A percentile compares a stretch with the other conserved stretches of the same genome.
These are phyloP conservation scores for Drosophila truncata DNA, from an alignment of 1,140 invertebrate genomes.

Conservation along the genomic window DNA sequence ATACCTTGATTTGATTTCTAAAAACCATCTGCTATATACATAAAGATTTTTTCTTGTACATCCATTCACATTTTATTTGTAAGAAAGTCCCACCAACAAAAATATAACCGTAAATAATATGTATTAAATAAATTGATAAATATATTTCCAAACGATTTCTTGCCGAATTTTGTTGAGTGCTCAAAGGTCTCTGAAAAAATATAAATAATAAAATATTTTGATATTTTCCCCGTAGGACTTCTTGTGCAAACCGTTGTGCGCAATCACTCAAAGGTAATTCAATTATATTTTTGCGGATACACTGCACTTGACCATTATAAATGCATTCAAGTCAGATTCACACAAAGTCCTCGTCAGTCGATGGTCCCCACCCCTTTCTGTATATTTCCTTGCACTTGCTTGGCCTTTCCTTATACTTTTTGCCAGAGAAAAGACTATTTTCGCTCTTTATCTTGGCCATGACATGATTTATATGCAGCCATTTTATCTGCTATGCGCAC, in stretches of 20 bases:
- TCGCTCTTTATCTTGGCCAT: conserved; percentile 73
- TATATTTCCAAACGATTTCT: background rate
- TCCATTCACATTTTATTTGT: background rate
- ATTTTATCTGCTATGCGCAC: conserved; percentile 66
- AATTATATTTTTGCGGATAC: conserved; percentile 58
- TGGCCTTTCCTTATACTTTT: conserved; percentile 19
- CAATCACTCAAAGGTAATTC: conserved; percentile 51
- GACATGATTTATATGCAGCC: conserved; percentile 80
- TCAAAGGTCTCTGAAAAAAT: background rate
- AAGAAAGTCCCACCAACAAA: no score
- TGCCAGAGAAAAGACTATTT: conserved; percentile 52
- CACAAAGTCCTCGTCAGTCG: conserved; percentile 30
- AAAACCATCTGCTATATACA: no score
- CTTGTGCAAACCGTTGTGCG: background rate
- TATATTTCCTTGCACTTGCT: conserved; percentile 4
- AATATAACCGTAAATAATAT: background rate
- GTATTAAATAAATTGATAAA: background rate
- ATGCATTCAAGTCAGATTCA: conserved; percentile 48
- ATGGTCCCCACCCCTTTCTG: background rate
- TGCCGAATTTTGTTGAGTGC: background rate
- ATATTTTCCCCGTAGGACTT: background rate
- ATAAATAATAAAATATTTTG: background rate
- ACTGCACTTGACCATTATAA: conserved; percentile 43
- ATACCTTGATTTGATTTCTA: no score
- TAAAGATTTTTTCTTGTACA: background rate